Conservation (phyloP, 2,888 invertebrate species). For the Microctonus brassicae region DNA sequence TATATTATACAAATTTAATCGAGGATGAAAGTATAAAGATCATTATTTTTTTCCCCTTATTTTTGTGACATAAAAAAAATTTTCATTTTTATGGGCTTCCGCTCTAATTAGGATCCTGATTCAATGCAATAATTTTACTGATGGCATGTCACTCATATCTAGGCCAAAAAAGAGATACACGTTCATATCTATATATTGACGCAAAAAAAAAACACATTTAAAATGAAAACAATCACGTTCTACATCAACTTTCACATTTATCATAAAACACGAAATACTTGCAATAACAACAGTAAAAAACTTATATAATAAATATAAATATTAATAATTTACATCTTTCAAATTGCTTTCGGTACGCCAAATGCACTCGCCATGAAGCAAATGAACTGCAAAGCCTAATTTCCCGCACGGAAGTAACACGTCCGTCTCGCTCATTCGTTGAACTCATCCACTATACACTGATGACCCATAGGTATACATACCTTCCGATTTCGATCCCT, state of each 20-base stretch:
- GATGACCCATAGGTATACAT: neutral
- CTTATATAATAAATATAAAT: neutral
- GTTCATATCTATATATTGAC: no score
- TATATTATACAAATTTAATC: neutral
- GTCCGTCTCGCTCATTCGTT: neutral
- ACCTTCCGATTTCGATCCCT: slow-evolving; percentile 19
- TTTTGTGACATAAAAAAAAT: slow-evolving; percentile 4
- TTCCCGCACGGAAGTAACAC: slow-evolving; percentile 25
- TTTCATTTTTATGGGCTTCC: slow-evolving; percentile 27
- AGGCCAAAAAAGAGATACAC: neutral
- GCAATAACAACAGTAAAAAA: neutral
- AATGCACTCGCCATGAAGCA: neutral
- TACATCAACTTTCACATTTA: no score
- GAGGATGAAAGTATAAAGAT: neutral
- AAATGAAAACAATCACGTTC: neutral
- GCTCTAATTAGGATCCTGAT: slow-evolving; percentile 30
- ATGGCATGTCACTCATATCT: slow-evolving; percentile 17
- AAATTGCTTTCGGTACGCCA: neutral
- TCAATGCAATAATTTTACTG: slow-evolving; percentile 10
- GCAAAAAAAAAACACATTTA: no score
- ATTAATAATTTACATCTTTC: neutral
- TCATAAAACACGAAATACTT: no score
- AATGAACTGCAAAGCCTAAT: slow-evolving; percentile 19
- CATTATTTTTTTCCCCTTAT: slow-evolving; percentile 1
- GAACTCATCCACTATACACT: neutral